phyloP scores from a whole-genome alignment of 2,113 vertebrate genomes.

The Takifugu bimaculatus region DNA sequence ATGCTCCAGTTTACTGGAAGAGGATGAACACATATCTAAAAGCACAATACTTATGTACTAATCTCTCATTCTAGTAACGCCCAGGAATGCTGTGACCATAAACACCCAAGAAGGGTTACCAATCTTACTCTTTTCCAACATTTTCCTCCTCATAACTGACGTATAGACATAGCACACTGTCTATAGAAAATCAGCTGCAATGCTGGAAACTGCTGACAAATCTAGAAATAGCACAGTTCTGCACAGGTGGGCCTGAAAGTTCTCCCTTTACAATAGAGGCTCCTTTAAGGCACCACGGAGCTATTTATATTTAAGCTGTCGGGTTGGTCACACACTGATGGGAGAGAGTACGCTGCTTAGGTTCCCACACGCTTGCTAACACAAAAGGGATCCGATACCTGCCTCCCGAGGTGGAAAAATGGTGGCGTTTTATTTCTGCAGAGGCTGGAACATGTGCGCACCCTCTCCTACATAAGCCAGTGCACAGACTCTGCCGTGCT shows the following conservation, averaged over 20 bases:
- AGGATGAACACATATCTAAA: no score
- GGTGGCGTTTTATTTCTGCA: conserved; percentile 23
- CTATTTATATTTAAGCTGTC: conserved; percentile 12
- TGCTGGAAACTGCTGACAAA: no score
- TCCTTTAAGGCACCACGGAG: conserved; percentile 4
- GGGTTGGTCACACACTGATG: conserved; percentile 3
- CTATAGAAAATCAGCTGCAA: no score
- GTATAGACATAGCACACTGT: no score
- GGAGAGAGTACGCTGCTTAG: conserved; percentile 34
- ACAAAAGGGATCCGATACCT: conserved; percentile 30
- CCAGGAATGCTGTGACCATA: no score
- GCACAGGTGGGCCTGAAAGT: no score
- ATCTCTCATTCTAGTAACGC: no score
- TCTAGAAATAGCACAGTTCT: neutral
- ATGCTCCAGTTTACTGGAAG: no score
- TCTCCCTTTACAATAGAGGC: neutral
- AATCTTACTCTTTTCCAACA: no score
- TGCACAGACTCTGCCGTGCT: conserved; percentile 11
- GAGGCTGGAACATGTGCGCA: conserved; percentile 26
- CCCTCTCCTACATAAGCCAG: conserved; percentile 17
- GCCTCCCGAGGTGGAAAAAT: conserved; percentile 21
- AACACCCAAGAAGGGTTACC: no score
- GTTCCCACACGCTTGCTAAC: conserved; percentile 15
- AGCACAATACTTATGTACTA: no score
- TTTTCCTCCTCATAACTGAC: no score